Base-by-base conservation (phyloP, 2,888 invertebrate genomes). In the Dendrolimus pini region DNA sequence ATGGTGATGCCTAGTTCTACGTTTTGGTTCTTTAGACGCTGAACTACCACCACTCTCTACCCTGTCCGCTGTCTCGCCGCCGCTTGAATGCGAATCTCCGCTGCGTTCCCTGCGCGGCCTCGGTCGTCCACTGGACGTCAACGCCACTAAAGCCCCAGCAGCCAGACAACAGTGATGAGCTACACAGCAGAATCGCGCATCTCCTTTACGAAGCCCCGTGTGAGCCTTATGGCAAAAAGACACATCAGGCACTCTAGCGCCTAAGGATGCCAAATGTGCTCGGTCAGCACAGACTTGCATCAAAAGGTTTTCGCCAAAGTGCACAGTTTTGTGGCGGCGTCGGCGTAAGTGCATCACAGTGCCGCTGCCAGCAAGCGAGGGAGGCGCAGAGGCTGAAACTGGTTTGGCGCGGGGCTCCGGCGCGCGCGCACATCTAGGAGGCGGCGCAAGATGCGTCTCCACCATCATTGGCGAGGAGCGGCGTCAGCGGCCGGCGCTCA, bases 211-310 rank as follows among this genome's bases (percentile, higher is more conserved):
- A 56, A 83, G 70, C 30, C 88, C 90, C 7, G 89, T 88, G 66
- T 86, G 85, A 54, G 85, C 79, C 74, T 89, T 90, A 71, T 90
- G 91, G 67, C 91, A 91, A 71, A 90, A 91, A 56, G 89, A 87
- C 68, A 91, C 80, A 69, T 91, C 89, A 18, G 90, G 90, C 58
- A 89, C 77, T 62, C 91, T 80, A 54, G 91, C 90, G 54, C 91
- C 91, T 58, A 91, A 82, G 54, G 90, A 89, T 54, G 91, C 83
- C 63, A 90, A 77, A 68, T 91, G 90, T 14, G 90, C 93, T 59
- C 94, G 93, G 82, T 95, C 94, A 64, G 94, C 93, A 81, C 94
- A 94, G 57, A 95, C 94, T 82, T 95, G 94, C 82, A 94, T 92
- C 67, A 95, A 81, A 41, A 95, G 91, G 80, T 95, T 95, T 77